These are phyloP conservation scores for Oreochromis tanganicae DNA, from an alignment of 2,113 vertebrate genomes.

Conservation along the genomic window DNA sequence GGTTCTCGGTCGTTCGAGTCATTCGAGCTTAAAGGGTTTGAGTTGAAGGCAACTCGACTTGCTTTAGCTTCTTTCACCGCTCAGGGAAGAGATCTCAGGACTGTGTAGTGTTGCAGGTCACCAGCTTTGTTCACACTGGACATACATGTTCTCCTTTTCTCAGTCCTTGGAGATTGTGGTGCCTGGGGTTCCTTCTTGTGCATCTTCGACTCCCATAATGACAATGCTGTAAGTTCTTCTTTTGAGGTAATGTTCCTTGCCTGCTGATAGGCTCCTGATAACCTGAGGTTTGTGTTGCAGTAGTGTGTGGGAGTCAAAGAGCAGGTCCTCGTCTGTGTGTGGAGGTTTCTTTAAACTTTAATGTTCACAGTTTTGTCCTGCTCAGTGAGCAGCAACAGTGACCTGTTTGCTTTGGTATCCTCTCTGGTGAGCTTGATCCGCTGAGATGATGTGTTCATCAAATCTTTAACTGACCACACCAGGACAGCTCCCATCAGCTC, in stretches of 20 bases:
- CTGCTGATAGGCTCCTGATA: background rate
- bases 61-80: background rate
- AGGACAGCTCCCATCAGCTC: background rate
- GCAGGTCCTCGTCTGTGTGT: background rate
- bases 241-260: rapidly evolving
- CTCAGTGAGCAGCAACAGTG: background rate
- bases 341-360: background rate
- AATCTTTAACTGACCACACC: background rate
- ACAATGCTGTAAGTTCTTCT: background rate
- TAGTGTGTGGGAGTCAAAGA: background rate
- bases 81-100: background rate
- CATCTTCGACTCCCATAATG: background rate
- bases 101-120: background rate
- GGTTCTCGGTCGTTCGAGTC: rapidly evolving
- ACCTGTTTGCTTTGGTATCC: background rate
- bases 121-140: background rate
- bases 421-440: background rate
- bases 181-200: background rate
- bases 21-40: background rate
- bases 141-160: background rate
- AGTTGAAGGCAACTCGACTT: background rate
- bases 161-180: background rate
- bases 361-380: background rate
- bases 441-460: background rate
- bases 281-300: background rate